Conservation (phyloP, 2,113 vertebrate species). For the Coptodon rendalli region DNA sequence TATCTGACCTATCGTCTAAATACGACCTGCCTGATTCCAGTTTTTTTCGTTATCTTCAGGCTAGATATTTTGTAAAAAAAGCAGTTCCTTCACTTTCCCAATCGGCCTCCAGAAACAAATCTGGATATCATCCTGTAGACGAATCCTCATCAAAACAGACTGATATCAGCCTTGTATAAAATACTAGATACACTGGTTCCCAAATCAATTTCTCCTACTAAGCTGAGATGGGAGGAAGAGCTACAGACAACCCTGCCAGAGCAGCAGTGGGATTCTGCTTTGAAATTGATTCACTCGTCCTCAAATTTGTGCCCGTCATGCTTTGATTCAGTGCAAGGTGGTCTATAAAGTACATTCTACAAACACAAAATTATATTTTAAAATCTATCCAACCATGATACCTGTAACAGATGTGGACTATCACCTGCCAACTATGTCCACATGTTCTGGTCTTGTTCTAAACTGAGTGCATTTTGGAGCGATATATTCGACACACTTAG, state of each 20-base stretch:
- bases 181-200: rapidly evolving
- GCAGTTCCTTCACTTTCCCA: rapidly evolving
- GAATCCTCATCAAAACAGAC: too few relatives aligned
- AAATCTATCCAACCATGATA: background rate
- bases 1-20: background rate
- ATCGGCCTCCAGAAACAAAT: background rate
- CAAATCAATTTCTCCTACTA: background rate
- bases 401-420: rapidly evolving
- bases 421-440: background rate
- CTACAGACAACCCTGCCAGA: background rate
- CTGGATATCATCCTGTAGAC: too few relatives aligned
- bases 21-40: rapidly evolving
- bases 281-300: background rate
- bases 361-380: rapidly evolving
- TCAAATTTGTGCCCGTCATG: background rate
- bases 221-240: background rate
- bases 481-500: background rate
- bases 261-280: background rate
- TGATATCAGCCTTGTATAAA: too few relatives aligned
- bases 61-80: rapidly evolving
- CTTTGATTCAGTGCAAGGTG: background rate
- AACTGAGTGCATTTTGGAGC: rapidly evolving
- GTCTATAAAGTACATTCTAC: rapidly evolving
- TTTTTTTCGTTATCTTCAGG: rapidly evolving
- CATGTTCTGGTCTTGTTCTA: rapidly evolving